Percentiles rank a stretch among this genome's conserved stretches.
These are phyloP conservation scores for Cybosia mesomella DNA, from an alignment of 2,888 invertebrate genomes.

Conservation along the genomic window DNA sequence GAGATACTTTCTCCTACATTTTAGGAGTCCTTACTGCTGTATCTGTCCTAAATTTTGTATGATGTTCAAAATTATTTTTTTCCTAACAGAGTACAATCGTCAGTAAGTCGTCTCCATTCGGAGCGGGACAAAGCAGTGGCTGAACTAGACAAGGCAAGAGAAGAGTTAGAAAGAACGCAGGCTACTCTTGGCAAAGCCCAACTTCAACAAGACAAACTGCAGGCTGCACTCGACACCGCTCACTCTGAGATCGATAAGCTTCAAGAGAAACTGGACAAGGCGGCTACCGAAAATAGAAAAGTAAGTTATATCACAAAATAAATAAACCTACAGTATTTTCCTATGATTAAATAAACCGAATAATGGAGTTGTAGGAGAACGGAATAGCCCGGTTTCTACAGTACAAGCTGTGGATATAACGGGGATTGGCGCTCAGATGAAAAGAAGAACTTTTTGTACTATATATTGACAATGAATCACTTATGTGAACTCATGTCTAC, in stretches of 20 bases:
- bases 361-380: background rate
- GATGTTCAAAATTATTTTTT: background rate
- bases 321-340: background rate
- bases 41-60: background rate
- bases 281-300: constrained; percentile 93
- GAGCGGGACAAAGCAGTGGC: constrained; percentile 95
- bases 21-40: background rate
- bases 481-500: no score
- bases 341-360: background rate
- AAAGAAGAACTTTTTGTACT: no score
- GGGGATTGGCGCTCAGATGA: no score
- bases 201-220: constrained; percentile 96
- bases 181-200: constrained; percentile 96
- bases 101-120: constrained; percentile 94
- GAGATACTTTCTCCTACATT: background rate
- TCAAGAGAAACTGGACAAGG: constrained; percentile 95
- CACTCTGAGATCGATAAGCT: constrained; percentile 96
- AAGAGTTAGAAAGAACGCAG: constrained; percentile 95
- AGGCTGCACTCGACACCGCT: constrained; percentile 95
- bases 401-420: background rate
- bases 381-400: no score
- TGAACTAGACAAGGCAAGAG: constrained; percentile 94
- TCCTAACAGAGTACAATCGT: constrained; percentile 89
- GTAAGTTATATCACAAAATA: constrained; percentile 76
- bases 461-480: background rate